Percentiles rank a stretch among this genome's conserved stretches.
Conservation (phyloP, 2,888 invertebrate genomes). For the Lithodes maja region DNA sequence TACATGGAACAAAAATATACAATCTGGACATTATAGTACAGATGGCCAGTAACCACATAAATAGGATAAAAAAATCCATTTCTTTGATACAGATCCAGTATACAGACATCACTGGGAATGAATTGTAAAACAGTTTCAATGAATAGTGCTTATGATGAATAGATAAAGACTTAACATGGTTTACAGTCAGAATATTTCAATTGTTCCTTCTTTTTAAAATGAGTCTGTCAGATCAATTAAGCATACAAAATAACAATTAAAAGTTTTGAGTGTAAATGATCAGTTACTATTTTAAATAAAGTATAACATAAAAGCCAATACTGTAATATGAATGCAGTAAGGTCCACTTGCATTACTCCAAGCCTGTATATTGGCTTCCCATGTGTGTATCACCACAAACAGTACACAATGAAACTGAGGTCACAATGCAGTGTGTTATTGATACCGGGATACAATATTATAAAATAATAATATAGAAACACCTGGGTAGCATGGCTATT, state of each 20-base stretch:
- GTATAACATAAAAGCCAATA: too few species aligned
- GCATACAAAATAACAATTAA: too few species aligned
- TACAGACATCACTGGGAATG: constrained; percentile 10
- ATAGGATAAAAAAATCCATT: constrained; percentile 49
- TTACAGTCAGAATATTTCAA: too few species aligned
- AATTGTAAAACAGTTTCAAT: not conserved
- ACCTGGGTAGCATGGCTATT: constrained; percentile 26
- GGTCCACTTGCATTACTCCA: too few species aligned
- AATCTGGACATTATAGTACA: constrained; percentile 69
- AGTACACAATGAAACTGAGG: not conserved
- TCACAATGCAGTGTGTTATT: constrained; percentile 28
- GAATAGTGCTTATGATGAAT: not conserved
- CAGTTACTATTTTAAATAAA: too few species aligned
- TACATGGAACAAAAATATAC: constrained; percentile 68
- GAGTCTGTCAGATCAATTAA: too few species aligned
- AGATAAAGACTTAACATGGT: not conserved
- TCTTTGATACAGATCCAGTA: constrained; percentile 11
- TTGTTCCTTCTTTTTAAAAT: too few species aligned
- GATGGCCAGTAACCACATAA: constrained; percentile 66
- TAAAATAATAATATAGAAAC: constrained; percentile 37
- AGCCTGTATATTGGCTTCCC: not conserved
- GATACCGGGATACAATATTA: constrained; percentile 32
- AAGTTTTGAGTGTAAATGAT: too few species aligned
- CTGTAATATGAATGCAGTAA: too few species aligned
- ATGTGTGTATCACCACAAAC: not conserved